phyloP scores from a whole-genome alignment of 2,888 invertebrate species.

The Ryuthela nishihirai region DNA sequence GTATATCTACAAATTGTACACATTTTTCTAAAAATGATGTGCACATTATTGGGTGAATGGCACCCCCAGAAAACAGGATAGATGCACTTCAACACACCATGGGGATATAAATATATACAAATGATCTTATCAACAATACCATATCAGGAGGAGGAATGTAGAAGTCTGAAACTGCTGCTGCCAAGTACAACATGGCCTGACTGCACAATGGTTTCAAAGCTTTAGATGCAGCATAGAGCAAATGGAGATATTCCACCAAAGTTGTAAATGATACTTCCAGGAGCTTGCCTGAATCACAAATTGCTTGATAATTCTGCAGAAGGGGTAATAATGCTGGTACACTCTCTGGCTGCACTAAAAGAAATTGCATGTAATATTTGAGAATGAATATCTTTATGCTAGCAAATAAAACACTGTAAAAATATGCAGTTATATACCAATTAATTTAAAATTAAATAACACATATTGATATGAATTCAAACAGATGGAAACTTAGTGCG shows the following conservation, averaged over 20 bases:
- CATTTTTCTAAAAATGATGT: too few relatives aligned
- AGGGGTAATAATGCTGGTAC: constrained; percentile 60
- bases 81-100: too few relatives aligned
- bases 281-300: constrained; percentile 56
- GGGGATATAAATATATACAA: constrained; percentile 8
- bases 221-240: constrained; percentile 76
- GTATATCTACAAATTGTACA: too few relatives aligned
- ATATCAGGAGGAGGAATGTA: constrained; percentile 90
- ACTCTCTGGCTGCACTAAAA: neutral
- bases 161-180: constrained; percentile 98
- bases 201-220: constrained; percentile 65
- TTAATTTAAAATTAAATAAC: too few relatives aligned
- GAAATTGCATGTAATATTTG: too few relatives aligned
- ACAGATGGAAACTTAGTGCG: too few relatives aligned
- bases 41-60: too few relatives aligned
- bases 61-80: too few relatives aligned
- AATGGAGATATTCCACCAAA: constrained; percentile 87
- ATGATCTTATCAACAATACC: constrained; percentile 62
- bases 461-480: too few relatives aligned
- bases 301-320: constrained; percentile 65
- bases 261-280: constrained; percentile 72
- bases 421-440: too few relatives aligned
- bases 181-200: constrained; percentile 80
- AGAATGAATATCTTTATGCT: too few relatives aligned
- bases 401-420: too few relatives aligned